A percentile compares a stretch with the other conserved stretches of the same genome.
These are phyloP conservation scores for Aporophyla nigra DNA, from an alignment of 2,888 invertebrate genomes.

Conservation along the genomic window DNA sequence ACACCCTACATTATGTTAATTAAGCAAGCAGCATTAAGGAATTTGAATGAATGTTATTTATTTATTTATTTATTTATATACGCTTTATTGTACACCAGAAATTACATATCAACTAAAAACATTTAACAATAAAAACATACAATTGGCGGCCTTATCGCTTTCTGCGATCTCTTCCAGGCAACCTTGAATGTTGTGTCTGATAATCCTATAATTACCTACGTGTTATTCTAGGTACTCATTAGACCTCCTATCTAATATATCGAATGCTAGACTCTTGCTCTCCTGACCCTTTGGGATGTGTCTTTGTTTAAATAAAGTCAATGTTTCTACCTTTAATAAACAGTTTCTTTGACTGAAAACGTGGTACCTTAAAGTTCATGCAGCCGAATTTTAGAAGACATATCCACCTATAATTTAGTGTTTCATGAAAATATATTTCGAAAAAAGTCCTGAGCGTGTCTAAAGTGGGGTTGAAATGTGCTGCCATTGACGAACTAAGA, in stretches of 20 bases:
- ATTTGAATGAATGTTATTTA: too few relatives aligned
- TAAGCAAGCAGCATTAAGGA: too few relatives aligned
- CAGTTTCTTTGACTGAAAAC: not conserved
- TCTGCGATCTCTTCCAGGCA: too few relatives aligned
- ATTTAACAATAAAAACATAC: too few relatives aligned
- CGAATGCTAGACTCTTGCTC: too few relatives aligned
- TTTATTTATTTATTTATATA: too few relatives aligned
- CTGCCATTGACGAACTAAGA: not conserved
- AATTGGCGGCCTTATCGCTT: too few relatives aligned
- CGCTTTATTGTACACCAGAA: too few relatives aligned
- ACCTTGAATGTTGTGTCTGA: not conserved
- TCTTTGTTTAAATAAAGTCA: not conserved
- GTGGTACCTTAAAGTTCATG: not conserved
- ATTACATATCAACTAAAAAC: too few relatives aligned
- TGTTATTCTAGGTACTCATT: not conserved
- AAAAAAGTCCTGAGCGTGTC: not conserved
- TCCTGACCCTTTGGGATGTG: not conserved
- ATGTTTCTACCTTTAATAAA: not conserved
- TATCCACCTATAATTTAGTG: not conserved
- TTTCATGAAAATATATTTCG: not conserved
- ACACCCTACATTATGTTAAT: too few relatives aligned
- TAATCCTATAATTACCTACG: not conserved
- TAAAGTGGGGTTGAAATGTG: not conserved
- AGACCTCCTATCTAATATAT: not conserved
- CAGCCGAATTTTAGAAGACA: not conserved